phyloP scores from a whole-genome alignment of 1,140 invertebrate genomes.

The Zaprionus ornatus region DNA sequence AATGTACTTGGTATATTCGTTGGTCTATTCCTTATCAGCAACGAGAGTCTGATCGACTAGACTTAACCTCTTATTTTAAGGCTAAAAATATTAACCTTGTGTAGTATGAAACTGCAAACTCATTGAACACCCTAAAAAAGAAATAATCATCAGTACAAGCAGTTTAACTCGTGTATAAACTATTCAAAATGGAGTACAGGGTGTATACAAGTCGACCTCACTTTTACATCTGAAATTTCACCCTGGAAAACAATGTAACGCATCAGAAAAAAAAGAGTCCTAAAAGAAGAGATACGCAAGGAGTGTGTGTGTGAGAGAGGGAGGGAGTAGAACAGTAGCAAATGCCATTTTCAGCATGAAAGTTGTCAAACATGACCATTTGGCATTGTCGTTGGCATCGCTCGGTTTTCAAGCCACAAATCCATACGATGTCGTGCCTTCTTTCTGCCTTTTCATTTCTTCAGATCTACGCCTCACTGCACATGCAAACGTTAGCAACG shows the following conservation, averaged over 20 bases:
- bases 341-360: conserved; percentile 30
- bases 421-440: conserved; percentile 59
- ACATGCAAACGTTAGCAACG: conserved; percentile 69
- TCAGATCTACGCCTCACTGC: conserved; percentile 74
- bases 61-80: too few species aligned
- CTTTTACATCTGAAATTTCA: conserved; percentile 54
- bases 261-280: conserved; percentile 23
- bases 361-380: conserved; percentile 75
- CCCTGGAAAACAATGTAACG: conserved; percentile 64
- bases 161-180: too few species aligned
- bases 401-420: conserved; percentile 68
- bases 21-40: too few species aligned
- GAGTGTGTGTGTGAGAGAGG: not conserved
- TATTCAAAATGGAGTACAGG: not conserved
- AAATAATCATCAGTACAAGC: too few species aligned
- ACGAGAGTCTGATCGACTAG: too few species aligned
- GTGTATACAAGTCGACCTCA: not conserved
- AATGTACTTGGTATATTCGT: too few species aligned
- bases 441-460: conserved; percentile 65
- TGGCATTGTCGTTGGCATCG: conserved; percentile 48
- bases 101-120: too few species aligned
- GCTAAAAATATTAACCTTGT: too few species aligned
- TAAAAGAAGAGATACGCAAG: not conserved
- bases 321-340: not conserved
- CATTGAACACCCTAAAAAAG: too few species aligned